A percentile compares a stretch with the other conserved stretches of the same genome.
Evolutionary conservation across 2,888 invertebrate genomes (phyloP).

Genomic region (Pseudococcus viburni): DNA sequence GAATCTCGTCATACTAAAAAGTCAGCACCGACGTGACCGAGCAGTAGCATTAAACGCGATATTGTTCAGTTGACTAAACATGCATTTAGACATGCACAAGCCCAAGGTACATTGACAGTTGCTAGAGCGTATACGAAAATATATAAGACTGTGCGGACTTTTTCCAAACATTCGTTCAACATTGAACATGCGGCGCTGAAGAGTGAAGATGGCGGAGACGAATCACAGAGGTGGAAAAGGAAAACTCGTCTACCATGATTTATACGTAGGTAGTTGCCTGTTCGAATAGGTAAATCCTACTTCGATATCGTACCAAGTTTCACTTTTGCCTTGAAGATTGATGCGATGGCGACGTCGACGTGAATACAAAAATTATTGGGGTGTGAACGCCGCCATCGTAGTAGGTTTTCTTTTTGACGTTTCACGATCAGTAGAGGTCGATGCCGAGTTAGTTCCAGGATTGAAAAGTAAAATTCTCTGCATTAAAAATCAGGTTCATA

Average conservation of each 20-base stretch:
- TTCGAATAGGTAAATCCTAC: background rate
- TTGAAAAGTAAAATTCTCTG: too few relatives aligned
- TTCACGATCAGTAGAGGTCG: background rate
- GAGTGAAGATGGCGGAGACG: background rate
- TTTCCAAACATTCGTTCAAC: slow-evolving; percentile 22
- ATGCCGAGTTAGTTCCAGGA: too few relatives aligned
- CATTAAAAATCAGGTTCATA: too few relatives aligned
- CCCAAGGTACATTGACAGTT: slow-evolving; percentile 43
- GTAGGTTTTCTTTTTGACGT: background rate
- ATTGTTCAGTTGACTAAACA: slow-evolving; percentile 53
- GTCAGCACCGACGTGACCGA: slow-evolving; percentile 48
- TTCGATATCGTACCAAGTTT: background rate
- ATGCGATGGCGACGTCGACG: slow-evolving; percentile 4
- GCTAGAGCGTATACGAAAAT: slow-evolving; percentile 14
- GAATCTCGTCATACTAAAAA: background rate
- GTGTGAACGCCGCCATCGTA: background rate
- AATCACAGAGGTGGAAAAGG: slow-evolving; percentile 45
- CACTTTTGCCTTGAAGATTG: background rate
- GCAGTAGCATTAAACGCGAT: slow-evolving; percentile 33
- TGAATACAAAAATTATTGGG: slow-evolving; percentile 1
- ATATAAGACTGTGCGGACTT: background rate
- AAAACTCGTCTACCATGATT: slow-evolving; percentile 34
- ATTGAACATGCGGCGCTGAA: background rate
- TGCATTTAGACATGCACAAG: slow-evolving; percentile 48
- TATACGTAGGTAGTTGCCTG: background rate